Percentiles rank a stretch among this genome's conserved stretches.
Conservation (phyloP, 2,113 vertebrate species). For the Alectura lathami region DNA sequence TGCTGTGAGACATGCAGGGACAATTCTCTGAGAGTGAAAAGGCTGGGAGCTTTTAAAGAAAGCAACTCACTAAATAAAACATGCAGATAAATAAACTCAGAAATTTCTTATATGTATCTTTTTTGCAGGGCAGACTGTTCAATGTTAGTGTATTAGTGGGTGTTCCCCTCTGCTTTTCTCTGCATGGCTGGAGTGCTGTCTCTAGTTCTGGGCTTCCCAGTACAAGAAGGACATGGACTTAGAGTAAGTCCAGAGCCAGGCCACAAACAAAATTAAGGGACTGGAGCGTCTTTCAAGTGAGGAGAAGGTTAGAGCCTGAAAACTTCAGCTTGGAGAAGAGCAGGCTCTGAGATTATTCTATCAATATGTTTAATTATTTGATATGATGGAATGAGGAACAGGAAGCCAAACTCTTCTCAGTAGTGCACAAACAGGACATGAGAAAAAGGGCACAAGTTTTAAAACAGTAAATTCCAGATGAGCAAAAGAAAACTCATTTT, state of each 20-base stretch:
- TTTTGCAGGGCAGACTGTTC: not conserved
- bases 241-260: not conserved
- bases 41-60: not conserved
- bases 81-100: not conserved
- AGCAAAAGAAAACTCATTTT: not conserved
- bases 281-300: not conserved
- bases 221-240: not conserved
- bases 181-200: not conserved
- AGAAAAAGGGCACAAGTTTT: not conserved
- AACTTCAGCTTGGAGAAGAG: not conserved
- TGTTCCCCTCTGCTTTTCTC: not conserved
- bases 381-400: not conserved
- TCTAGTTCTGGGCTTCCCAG: not conserved
- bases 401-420: not conserved
- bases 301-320: not conserved
- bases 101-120: not conserved
- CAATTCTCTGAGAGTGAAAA: not conserved
- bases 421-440: not conserved
- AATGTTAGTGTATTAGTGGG: not conserved
- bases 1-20: not conserved
- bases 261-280: not conserved
- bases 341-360: not conserved
- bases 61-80: not conserved
- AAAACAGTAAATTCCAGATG: not conserved
- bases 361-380: not conserved